Evolutionary conservation across 2,797 vertebrate genomes (phyloP).

Genomic region (Phoxinus dragarum): DNA sequence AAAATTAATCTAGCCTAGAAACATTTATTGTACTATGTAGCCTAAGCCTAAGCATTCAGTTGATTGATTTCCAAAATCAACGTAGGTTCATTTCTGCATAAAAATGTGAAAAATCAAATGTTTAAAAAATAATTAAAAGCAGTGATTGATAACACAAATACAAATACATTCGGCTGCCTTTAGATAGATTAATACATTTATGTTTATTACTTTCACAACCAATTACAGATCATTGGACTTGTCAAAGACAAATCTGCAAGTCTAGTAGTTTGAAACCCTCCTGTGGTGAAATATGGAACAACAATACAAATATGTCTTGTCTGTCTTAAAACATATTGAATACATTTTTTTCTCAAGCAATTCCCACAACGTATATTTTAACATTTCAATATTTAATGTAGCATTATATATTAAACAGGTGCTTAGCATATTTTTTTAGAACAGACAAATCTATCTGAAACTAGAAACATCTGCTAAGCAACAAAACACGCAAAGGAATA

Average conservation of each 20-base stretch:
- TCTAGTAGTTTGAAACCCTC: constrained; percentile 16
- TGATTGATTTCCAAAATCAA: neutral
- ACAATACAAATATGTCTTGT: neutral
- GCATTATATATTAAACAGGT: neutral
- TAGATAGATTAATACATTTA: neutral
- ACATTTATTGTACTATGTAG: neutral
- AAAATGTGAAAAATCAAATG: neutral
- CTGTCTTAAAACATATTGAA: neutral
- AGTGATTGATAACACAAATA: neutral
- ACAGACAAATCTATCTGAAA: neutral
- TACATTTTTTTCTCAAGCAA: neutral
- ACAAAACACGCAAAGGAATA: neutral
- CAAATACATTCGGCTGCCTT: neutral
- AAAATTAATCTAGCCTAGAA: neutral
- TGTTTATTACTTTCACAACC: neutral
- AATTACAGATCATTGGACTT: neutral
- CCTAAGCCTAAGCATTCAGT: neutral
- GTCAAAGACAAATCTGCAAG: neutral
- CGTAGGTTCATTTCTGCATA: neutral
- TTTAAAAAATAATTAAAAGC: neutral
- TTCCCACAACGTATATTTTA: neutral
- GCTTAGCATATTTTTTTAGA: neutral
- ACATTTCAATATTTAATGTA: neutral
- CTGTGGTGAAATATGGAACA: constrained; percentile 9
- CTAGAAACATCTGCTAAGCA: neutral